Conservation (phyloP, 2,113 vertebrate species). For the Heterochromis multidens region DNA sequence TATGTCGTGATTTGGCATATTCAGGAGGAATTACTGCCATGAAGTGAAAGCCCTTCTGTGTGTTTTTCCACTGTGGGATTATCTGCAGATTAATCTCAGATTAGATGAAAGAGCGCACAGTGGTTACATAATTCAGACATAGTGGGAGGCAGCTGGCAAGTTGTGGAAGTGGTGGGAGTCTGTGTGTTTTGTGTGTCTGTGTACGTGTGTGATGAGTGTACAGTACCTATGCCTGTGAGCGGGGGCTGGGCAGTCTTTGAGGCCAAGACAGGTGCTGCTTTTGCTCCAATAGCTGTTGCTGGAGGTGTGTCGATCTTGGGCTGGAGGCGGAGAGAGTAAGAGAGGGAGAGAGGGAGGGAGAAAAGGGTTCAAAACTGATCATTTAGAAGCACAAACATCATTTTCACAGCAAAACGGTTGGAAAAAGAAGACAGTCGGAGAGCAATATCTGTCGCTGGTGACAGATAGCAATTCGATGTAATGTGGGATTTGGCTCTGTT, state of each 20-base stretch:
- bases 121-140: conserved; percentile 16
- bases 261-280: conserved; percentile 81
- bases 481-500: background rate
- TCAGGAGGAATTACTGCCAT: background rate
- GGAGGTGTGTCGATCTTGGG: conserved; percentile 81
- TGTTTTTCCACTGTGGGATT: conserved; percentile 18
- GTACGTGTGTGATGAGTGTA: background rate
- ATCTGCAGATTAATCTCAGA: conserved; percentile 38
- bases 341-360: conserved; percentile 3
- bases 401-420: background rate
- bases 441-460: background rate
- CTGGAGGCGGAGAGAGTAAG: conserved; percentile 65
- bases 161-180: background rate
- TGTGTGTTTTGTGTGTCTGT: background rate
- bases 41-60: conserved; percentile 15
- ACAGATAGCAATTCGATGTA: background rate
- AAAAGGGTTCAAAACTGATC: background rate
- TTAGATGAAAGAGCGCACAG: background rate
- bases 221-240: conserved; percentile 86
- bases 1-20: background rate
- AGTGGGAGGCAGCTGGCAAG: background rate
- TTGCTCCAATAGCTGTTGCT: conserved; percentile 76
- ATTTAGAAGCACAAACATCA: background rate
- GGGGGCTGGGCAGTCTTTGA: conserved; percentile 80
- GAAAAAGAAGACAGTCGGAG: background rate